These are phyloP conservation scores for Synanthedon andrenaeformis DNA, from an alignment of 2,888 invertebrate species.

Conservation along the genomic window DNA sequence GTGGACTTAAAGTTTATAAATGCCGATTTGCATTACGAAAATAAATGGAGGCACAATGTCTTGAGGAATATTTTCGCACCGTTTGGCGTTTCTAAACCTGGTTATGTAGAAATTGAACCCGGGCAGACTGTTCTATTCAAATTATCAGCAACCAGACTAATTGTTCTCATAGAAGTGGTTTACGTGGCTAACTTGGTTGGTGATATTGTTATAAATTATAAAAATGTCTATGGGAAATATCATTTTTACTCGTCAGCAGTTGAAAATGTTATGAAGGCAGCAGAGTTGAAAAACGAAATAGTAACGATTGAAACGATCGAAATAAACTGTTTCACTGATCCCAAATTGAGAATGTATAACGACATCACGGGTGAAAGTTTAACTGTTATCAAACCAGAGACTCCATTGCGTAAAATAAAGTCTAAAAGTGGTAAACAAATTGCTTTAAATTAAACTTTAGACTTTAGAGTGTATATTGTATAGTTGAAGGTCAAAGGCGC, in stretches of 20 bases:
- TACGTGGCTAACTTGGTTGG: neutral
- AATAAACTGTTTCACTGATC: neutral
- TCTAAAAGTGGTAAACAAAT: no score
- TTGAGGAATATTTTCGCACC: neutral
- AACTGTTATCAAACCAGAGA: neutral
- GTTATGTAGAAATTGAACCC: neutral
- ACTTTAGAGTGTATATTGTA: no score
- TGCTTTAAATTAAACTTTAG: no score
- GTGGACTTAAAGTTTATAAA: neutral
- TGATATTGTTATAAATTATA: neutral
- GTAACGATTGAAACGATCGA: neutral
- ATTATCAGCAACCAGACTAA: neutral
- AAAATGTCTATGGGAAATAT: neutral
- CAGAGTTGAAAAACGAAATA: neutral
- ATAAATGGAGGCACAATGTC: neutral
- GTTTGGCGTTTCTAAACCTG: neutral
- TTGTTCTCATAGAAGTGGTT: neutral
- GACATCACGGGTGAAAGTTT: neutral
- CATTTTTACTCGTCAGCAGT: neutral
- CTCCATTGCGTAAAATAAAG: neutral
- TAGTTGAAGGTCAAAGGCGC: no score
- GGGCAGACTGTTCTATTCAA: neutral
- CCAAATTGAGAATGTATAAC: neutral
- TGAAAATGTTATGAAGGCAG: neutral
- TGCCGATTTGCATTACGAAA: neutral